Evolutionary conservation across 2,797 vertebrate species (phyloP), one percentile per base, ranked within the genome.

Genomic region (Mionectes olivaceus): DNA sequence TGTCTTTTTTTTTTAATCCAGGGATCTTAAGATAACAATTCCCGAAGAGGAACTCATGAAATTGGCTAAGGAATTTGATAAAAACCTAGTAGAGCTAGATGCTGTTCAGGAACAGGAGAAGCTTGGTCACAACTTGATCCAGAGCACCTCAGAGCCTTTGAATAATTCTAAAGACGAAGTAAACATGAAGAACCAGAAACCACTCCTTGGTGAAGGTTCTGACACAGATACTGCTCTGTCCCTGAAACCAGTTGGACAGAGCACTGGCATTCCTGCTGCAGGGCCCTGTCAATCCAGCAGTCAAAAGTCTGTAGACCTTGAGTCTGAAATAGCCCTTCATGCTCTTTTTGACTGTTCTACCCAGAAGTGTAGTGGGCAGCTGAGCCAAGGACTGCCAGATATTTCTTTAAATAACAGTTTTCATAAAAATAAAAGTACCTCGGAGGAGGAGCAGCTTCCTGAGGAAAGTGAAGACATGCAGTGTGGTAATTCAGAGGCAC

Each of bases 11-110:
- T 47, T 83, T 85, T 2, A 46, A 57, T 84, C 25, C 60, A 97
- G 96, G 84, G 94, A 95, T 68, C 93, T 96, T 92, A 98, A 96
- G 96, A 98, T 98, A 86, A 97, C 96, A 50, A 98, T 95, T 85
- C 97, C 91, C 2, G 99, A 99, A 74, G 99, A 99, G 37, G 98
- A 99, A 57, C 98, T 99, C 56, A 98, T 99, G 98, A 98, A 98
- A 87, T 96, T 99, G 89, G 99, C 99, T 82, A 98, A 98, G 64
- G 98, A 99, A 95, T 99, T 99, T 94, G 99, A 99, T 97, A 98
- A 98, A 97, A 99, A 99, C 96, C 98, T 99, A 96, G 98, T 98
- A 47, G 98, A 93, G 65, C 96, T 97, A 56, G 98, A 98, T 55
- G 97, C 98, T 61, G 96, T 98, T 93, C 97, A 97, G 44, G 94